These are phyloP conservation scores for Drosophila sturtevanti DNA, from an alignment of 1,140 invertebrate genomes.

Conservation along the genomic window DNA sequence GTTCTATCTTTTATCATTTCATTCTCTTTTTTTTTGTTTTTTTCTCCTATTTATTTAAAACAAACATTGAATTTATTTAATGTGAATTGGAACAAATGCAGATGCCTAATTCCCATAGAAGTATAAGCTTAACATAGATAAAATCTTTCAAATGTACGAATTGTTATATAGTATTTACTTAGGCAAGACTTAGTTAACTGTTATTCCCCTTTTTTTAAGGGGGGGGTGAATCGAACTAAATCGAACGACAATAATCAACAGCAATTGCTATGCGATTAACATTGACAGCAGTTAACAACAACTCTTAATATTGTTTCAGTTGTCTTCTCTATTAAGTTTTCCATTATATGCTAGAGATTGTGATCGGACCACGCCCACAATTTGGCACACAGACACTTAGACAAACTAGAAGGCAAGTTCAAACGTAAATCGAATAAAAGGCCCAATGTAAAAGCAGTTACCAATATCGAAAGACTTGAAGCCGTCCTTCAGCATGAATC, in stretches of 20 bases:
- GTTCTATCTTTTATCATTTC: no score
- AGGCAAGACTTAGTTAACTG: conserved; percentile 18
- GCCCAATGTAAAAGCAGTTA: conserved; percentile 76
- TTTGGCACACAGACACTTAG: conserved; percentile 3
- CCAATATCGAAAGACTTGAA: conserved; percentile 64
- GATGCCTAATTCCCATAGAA: background rate
- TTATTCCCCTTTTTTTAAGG: no score
- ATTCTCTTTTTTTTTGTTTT: no score
- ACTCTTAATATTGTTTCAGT: conserved; percentile 10
- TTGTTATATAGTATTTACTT: conserved; percentile 21
- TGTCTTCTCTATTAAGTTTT: conserved; percentile 69
- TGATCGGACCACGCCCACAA: conserved; percentile 46
- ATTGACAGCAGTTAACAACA: background rate
- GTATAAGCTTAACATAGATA: background rate
- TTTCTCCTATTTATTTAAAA: background rate
- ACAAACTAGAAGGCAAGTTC: conserved; percentile 58
- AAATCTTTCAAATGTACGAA: background rate
- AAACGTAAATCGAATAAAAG: conserved; percentile 80
- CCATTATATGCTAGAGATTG: conserved; percentile 62
- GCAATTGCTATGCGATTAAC: conserved; percentile 44
- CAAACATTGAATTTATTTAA: background rate
- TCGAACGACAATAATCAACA: conserved; percentile 22
- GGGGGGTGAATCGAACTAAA: background rate
- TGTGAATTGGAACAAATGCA: background rate
- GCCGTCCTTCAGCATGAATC: conserved; percentile 31